Conservation (phyloP, 2,797 vertebrate genomes). For the Nannoperca australis region DNA sequence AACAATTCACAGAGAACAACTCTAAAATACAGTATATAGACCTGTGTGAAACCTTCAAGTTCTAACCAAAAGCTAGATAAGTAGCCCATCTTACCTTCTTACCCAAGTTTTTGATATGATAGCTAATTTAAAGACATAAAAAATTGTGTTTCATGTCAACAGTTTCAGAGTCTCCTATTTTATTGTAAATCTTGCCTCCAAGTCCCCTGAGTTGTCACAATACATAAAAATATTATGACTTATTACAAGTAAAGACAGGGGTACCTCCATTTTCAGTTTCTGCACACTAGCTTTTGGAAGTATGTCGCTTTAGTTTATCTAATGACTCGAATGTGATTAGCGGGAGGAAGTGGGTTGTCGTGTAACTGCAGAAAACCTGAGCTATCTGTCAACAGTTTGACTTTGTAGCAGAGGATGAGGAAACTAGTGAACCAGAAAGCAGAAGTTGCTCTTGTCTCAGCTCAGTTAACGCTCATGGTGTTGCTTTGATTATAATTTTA, state of each 20-base stretch:
- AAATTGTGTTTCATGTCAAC: too few species aligned
- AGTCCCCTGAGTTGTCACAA: too few species aligned
- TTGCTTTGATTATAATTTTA: background rate
- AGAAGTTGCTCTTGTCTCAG: constrained; percentile 5
- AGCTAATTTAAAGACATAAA: background rate
- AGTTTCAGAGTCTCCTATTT: too few species aligned
- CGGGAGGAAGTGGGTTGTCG: background rate
- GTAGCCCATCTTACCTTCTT: background rate
- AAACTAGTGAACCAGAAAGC: constrained; percentile 34
- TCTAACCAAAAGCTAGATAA: background rate
- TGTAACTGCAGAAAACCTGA: constrained; percentile 18
- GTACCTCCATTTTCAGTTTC: background rate
- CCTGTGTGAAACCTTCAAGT: too few species aligned
- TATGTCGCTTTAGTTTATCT: background rate
- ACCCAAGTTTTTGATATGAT: background rate
- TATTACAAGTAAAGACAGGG: background rate
- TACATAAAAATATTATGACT: background rate
- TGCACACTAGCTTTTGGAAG: background rate
- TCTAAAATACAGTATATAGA: too few species aligned
- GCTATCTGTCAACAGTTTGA: background rate
- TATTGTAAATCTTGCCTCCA: too few species aligned
- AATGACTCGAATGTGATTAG: background rate
- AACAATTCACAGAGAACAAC: background rate
- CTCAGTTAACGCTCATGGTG: background rate
- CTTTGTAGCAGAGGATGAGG: constrained; percentile 24